Conservation (phyloP, 2,113 vertebrate species). For the Tyrannus savana region DNA sequence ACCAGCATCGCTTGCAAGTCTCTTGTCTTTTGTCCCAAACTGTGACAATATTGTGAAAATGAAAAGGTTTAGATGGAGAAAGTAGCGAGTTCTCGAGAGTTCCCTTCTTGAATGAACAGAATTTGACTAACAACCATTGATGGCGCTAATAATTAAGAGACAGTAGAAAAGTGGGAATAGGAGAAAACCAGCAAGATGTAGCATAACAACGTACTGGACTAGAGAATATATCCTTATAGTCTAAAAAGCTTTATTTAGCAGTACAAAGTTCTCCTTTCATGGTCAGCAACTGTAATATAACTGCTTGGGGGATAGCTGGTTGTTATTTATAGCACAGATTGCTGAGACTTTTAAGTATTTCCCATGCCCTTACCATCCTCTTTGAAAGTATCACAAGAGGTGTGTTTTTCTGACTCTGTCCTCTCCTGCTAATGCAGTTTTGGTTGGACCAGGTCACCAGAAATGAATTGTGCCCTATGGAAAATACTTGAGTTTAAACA, state of each 20-base stretch:
- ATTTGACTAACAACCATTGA: not conserved
- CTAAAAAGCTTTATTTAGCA: not conserved
- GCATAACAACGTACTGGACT: not conserved
- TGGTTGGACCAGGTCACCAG: not conserved
- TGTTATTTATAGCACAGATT: not conserved
- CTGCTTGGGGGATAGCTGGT: not conserved
- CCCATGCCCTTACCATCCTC: not conserved
- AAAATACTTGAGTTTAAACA: not conserved
- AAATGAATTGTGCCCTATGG: not conserved
- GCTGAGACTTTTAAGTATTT: not conserved
- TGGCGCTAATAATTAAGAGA: not conserved
- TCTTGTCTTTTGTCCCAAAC: too few species aligned
- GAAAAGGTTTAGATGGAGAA: not conserved
- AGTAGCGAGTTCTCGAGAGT: not conserved
- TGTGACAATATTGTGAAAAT: not conserved
- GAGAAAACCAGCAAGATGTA: rapidly evolving
- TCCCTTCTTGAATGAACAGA: not conserved
- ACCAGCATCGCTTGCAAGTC: too few species aligned
- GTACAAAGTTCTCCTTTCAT: not conserved
- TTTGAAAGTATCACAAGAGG: not conserved
- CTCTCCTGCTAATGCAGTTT: not conserved
- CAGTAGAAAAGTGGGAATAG: not conserved
- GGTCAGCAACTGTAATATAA: not conserved
- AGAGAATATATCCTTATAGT: not conserved
- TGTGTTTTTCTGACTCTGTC: not conserved